These are phyloP conservation scores for Hymenopus coronatus DNA, from an alignment of 2,888 invertebrate species.

Conservation along the genomic window DNA sequence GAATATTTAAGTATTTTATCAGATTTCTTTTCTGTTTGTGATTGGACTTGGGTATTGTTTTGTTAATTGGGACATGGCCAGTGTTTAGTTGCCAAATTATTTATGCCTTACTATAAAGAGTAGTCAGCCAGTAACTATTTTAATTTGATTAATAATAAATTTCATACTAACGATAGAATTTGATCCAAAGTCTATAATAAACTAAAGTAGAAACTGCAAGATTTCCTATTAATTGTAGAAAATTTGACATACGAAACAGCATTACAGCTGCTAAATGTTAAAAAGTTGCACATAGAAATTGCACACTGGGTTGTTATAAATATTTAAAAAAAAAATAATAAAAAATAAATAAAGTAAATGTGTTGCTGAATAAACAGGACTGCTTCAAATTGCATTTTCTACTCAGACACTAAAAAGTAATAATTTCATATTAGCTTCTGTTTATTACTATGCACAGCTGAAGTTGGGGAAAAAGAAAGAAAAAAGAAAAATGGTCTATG, in stretches of 20 bases:
- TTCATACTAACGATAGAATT: background rate
- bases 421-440: background rate
- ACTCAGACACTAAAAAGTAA: background rate
- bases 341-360: background rate
- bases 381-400: background rate
- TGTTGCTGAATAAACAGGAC: background rate
- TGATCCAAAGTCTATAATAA: background rate
- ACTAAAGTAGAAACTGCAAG: background rate
- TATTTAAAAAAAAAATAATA: background rate
- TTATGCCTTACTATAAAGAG: background rate
- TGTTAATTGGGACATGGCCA: constrained; percentile 13
- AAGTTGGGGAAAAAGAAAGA: constrained; percentile 13
- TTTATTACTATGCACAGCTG: constrained; percentile 22
- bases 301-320: constrained; percentile 23
- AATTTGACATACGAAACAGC: background rate
- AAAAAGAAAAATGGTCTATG: constrained; percentile 26
- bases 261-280: constrained; percentile 1
- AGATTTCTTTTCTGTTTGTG: background rate
- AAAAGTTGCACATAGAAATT: constrained; percentile 11
- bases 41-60: background rate
- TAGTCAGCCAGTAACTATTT: background rate
- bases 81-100: constrained; percentile 21
- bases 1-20: background rate
- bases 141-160: background rate
- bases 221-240: background rate